Conservation (phyloP, 2,113 vertebrate species). For the Ictidomys tridecemlineatus region DNA sequence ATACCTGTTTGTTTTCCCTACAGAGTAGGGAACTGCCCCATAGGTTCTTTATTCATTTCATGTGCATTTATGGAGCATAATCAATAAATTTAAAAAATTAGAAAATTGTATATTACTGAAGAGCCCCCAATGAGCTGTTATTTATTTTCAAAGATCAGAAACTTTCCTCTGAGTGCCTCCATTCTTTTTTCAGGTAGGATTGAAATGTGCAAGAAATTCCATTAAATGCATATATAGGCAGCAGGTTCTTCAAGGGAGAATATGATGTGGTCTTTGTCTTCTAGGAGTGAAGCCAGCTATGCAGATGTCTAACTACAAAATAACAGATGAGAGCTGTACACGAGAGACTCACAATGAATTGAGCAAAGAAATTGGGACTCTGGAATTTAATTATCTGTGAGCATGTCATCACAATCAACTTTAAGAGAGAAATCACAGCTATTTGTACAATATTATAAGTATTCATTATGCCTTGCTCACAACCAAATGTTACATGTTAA, state of each 20-base stretch:
- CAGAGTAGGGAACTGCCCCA: not conserved
- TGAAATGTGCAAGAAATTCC: not conserved
- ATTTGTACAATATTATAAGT: not conserved
- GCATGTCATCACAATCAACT: not conserved
- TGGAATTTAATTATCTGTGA: not conserved
- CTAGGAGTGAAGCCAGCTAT: not conserved
- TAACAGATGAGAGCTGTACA: not conserved
- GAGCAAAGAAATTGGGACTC: not conserved
- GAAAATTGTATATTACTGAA: not conserved
- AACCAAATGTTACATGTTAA: not conserved
- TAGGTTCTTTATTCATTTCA: not conserved
- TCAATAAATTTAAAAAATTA: not conserved
- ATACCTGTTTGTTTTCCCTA: not conserved
- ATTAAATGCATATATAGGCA: not conserved
- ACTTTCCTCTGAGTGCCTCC: not conserved
- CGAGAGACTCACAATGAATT: not conserved
- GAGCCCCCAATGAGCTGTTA: not conserved
- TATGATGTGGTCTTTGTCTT: not conserved
- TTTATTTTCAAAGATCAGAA: constrained; percentile 22
- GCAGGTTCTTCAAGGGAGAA: not conserved
- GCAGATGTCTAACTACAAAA: not conserved
- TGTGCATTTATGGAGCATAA: not conserved
- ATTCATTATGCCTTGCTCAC: not conserved
- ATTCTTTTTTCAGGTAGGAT: not conserved
- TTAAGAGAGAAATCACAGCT: not conserved